Evolutionary conservation across 2,888 invertebrate species (phyloP).

Genomic region (Nomada ruficornis): DNA sequence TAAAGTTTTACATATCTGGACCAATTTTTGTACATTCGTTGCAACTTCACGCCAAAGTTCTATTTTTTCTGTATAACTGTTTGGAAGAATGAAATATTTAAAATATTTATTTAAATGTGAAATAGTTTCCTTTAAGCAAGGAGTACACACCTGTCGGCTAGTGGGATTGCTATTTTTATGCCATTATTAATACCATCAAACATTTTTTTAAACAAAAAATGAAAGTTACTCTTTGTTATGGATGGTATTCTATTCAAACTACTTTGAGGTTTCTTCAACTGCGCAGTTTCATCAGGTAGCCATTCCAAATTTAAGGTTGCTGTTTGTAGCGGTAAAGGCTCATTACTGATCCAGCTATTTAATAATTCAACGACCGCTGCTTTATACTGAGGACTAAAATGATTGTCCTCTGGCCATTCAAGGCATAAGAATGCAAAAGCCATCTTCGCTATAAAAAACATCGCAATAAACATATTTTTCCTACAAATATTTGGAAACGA

Average conservation of each 20-base stretch:
- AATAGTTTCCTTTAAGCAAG: constrained; percentile 10
- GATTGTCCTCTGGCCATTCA: constrained; percentile 78
- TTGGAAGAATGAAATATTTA: constrained; percentile 74
- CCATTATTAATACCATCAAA: constrained; percentile 87
- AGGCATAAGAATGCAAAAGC: constrained; percentile 78
- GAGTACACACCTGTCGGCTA: constrained; percentile 78
- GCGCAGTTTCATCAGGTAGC: constrained; percentile 86
- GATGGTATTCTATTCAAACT: constrained; percentile 87
- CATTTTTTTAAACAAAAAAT: constrained; percentile 88
- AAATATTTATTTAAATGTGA: not conserved
- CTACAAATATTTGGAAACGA: constrained; percentile 11
- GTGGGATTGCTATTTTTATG: constrained; percentile 85
- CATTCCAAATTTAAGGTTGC: constrained; percentile 86
- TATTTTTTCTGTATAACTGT: constrained; percentile 87
- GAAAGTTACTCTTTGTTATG: constrained; percentile 88
- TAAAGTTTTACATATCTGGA: constrained; percentile 88
- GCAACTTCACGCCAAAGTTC: constrained; percentile 88
- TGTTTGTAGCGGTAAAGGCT: constrained; percentile 84
- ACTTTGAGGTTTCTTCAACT: constrained; percentile 86
- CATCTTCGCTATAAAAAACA: constrained; percentile 75
- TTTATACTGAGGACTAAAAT: constrained; percentile 75
- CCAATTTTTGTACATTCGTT: constrained; percentile 87
- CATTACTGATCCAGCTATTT: constrained; percentile 81
- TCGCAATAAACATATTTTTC: constrained; percentile 9
- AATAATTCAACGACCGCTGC: constrained; percentile 77